Conservation (phyloP, 2,113 vertebrate species). For the Felis catus region DNA sequence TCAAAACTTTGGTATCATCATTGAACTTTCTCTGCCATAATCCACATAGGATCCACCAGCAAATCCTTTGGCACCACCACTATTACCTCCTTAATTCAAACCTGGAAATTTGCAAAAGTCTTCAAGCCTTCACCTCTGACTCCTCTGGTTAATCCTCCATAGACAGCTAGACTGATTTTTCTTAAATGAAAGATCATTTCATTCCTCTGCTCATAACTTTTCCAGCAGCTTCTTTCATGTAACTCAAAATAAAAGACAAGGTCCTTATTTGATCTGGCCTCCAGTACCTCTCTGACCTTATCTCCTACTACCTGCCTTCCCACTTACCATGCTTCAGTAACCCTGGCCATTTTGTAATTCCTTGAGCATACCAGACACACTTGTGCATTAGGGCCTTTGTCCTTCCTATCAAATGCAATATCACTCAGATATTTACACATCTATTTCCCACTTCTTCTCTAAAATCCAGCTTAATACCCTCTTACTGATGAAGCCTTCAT, state of each 20-base stretch:
- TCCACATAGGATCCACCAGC: not conserved
- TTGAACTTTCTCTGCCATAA: not conserved
- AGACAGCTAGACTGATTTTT: not conserved
- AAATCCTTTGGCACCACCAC: not conserved
- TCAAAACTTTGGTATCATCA: not conserved
- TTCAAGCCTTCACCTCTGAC: not conserved
- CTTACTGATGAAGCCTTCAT: not conserved
- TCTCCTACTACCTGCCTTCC: not conserved
- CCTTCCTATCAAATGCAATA: not conserved
- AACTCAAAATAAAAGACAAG: not conserved
- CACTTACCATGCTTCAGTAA: not conserved
- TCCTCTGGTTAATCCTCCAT: not conserved
- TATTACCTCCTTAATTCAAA: not conserved
- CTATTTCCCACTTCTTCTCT: not conserved
- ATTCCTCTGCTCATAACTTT: not conserved
- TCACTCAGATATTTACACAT: not conserved
- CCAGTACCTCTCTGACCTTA: not conserved
- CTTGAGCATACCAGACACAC: not conserved
- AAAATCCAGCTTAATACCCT: not conserved
- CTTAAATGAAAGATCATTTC: not conserved
- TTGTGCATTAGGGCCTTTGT: not conserved
- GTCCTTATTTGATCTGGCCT: not conserved
- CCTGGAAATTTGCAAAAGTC: not conserved
- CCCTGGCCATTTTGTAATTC: not conserved
- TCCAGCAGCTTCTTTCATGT: not conserved